Evolutionary conservation across 2,888 invertebrate genomes (phyloP).

Genomic region (Macrophya alboannulata): DNA sequence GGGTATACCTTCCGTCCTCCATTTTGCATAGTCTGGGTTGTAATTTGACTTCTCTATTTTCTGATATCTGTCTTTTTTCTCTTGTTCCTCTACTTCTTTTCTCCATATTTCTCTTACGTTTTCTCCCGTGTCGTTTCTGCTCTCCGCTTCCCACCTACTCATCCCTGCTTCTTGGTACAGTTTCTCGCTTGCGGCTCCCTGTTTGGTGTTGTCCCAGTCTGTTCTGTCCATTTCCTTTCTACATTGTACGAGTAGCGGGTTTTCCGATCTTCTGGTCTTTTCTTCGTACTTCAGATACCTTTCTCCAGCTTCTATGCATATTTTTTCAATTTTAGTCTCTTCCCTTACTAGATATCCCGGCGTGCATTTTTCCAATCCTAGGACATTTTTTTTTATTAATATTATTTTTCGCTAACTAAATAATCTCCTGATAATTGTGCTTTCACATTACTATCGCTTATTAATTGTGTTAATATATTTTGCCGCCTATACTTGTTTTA

Average conservation of each 20-base stretch:
- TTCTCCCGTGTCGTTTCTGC: background rate
- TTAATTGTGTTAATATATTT: too few relatives aligned
- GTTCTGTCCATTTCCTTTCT: background rate
- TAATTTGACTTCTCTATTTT: background rate
- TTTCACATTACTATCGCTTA: too few relatives aligned
- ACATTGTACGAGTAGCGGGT: background rate
- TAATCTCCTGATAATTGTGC: too few relatives aligned
- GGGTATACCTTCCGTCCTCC: background rate
- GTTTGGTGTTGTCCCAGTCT: background rate
- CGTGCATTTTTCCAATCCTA: background rate
- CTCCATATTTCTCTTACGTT: background rate
- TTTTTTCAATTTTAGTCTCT: background rate
- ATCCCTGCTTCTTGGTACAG: background rate
- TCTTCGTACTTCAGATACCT: background rate
- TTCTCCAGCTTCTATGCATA: background rate
- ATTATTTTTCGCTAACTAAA: too few relatives aligned
- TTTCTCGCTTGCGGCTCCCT: background rate
- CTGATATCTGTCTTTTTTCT: background rate
- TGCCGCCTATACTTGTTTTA: too few relatives aligned
- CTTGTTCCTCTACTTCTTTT: background rate
- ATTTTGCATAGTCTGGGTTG: background rate
- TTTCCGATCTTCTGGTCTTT: background rate
- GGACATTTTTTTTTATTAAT: background rate
- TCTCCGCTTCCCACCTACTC: background rate
- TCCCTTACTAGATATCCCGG: conserved; percentile 4